Conservation (phyloP, 2,888 invertebrate genomes). For the Nomada lathburiana region DNA sequence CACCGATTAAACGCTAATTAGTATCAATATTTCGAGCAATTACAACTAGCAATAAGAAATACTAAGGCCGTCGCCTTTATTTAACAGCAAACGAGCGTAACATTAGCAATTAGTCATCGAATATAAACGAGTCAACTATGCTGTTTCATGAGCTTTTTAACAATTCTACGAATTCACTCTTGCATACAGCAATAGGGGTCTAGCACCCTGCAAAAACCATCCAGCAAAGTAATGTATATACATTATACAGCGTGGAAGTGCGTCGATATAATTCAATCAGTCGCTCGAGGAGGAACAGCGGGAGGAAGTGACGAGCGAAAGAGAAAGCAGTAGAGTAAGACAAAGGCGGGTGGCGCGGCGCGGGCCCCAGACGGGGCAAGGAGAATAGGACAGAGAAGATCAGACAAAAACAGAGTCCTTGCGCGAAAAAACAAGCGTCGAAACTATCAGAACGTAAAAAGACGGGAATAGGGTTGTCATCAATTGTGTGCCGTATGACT, state of each 20-base stretch:
- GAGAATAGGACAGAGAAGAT: constrained; percentile 2
- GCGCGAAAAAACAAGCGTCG: neutral
- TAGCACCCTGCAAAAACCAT: no score
- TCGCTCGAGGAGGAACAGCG: neutral
- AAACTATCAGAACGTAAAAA: neutral
- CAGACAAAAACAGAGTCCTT: neutral
- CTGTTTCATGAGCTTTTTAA: no score
- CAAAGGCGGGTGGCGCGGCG: constrained; percentile 32
- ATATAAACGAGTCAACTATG: no score
- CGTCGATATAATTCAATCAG: constrained; percentile 20
- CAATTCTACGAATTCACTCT: no score
- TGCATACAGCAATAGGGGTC: no score
- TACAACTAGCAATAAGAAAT: no score
- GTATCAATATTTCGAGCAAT: no score
- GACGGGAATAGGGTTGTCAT: neutral
- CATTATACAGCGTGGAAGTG: neutral
- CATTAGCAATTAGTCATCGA: no score
- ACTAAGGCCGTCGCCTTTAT: no score
- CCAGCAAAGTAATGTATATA: neutral
- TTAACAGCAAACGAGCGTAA: no score
- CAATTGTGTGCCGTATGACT: neutral
- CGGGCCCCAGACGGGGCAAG: neutral
- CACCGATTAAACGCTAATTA: no score
- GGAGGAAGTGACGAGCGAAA: neutral
- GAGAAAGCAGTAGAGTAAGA: constrained; percentile 17